Evolutionary conservation across 1,140 invertebrate genomes (phyloP), one percentile per base, ranked within the genome.

Genomic region (Heliconius congener): DNA sequence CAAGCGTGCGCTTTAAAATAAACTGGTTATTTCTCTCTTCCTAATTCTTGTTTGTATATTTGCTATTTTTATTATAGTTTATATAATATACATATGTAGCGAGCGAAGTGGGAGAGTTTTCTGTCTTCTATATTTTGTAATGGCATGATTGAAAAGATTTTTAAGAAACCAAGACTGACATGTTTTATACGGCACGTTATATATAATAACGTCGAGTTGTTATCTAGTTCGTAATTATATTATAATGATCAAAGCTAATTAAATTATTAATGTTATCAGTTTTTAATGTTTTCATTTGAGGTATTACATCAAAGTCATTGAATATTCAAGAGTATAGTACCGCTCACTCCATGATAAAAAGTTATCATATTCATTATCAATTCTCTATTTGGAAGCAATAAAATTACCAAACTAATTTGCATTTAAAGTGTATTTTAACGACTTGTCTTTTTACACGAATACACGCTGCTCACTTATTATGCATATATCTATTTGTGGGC

Each of bases 311-410:
- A 16, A 30, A 66, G 60, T 66, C 13, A 11, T 66, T 66, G 60
- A 66, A 66, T 66, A 66, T 66, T 66, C 60, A 66, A 9, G 23
- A 66, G 23, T 1, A 30, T 30, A 13, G 11, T 5, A 30, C 27
- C 60, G 60, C 60, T 66, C 8, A 13, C 55, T 60, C 8, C n/a
- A 66, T 30, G 60, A 66, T 66, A 18, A 66, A 66, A 66, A 66
- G 27, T 66, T 66, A 66, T 66, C 60, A 66, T 66, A 66, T 66
- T 66, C 23, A 66, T 66, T 66, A 66, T 66, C 60, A 30, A 66
- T 66, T 66, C 60, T 30, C 23, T 66, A 66, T 66, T 66, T 66
- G 23, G 27, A 66, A 66, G 60, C 27, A 66, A 66, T 66, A 60
- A n/a, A 60, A 66, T 66, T 66, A 66, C 5, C 27, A 30, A 66